Percentiles rank a stretch among this genome's conserved stretches.
These are phyloP conservation scores for Procambarus virginalis DNA, from an alignment of 1,140 invertebrate genomes.

Conservation along the genomic window DNA sequence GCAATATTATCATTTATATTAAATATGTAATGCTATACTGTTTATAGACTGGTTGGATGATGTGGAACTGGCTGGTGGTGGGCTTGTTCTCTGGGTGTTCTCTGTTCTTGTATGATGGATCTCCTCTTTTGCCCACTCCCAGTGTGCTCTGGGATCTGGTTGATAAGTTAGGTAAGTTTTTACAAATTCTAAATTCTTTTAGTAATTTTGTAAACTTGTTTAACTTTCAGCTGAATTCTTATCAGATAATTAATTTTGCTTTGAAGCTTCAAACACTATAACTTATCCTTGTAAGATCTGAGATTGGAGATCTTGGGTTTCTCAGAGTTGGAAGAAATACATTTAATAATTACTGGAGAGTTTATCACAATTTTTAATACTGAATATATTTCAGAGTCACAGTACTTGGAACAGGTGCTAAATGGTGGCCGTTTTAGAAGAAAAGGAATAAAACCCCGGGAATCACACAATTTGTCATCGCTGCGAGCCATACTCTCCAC, in stretches of 20 bases:
- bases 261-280: too few species aligned
- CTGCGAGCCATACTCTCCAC: constrained; percentile 78
- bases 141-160: constrained; percentile 78
- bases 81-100: constrained; percentile 75
- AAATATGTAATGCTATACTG: too few species aligned
- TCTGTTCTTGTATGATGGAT: constrained; percentile 80
- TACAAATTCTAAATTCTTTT: too few species aligned
- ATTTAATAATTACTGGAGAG: too few species aligned
- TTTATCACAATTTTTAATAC: too few species aligned
- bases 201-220: too few species aligned
- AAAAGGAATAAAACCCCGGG: constrained; percentile 69
- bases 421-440: constrained; percentile 78
- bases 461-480: constrained; percentile 75
- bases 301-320: too few species aligned
- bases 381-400: constrained; percentile 74
- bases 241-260: too few species aligned
- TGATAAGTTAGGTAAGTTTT: constrained; percentile 73
- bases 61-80: constrained; percentile 80
- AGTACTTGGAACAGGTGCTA: constrained; percentile 79
- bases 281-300: too few species aligned
- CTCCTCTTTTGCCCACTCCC: constrained; percentile 77
- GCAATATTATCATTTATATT: too few species aligned
- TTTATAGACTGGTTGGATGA: constrained; percentile 78
- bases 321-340: too few species aligned
- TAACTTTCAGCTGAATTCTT: too few species aligned